Percentiles rank a stretch among this genome's conserved stretches.
phyloP scores from a whole-genome alignment of 2,797 vertebrate species.

The Cryptoblepharus egeriae region DNA sequence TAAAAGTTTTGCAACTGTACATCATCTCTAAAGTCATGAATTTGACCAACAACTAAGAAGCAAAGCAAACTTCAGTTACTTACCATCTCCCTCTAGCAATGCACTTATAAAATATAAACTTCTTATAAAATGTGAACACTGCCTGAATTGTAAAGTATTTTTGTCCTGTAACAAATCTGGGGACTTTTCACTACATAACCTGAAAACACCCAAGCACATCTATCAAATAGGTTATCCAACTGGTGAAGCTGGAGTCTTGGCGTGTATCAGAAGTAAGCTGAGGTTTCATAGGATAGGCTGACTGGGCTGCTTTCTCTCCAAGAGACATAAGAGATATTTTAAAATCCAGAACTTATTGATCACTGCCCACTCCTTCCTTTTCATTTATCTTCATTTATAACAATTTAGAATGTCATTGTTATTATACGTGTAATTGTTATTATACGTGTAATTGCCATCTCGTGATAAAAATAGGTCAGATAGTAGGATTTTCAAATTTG shows the following conservation, averaged over 20 bases:
- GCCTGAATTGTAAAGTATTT: not conserved
- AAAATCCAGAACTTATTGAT: not conserved
- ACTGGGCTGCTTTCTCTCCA: not conserved
- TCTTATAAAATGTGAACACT: not conserved
- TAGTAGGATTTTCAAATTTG: slow-evolving; percentile 48
- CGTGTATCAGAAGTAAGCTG: slow-evolving; percentile 9
- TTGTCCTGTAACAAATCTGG: not conserved
- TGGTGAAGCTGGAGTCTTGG: not conserved
- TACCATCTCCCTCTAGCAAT: not conserved
- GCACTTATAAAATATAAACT: not conserved
- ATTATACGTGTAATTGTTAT: slow-evolving; percentile 36
- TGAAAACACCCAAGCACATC: fast-evolving
- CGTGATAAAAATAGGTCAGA: slow-evolving; percentile 50
- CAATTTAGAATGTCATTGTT: slow-evolving; percentile 33
- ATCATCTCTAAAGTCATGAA: not conserved
- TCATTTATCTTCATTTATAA: slow-evolving; percentile 53
- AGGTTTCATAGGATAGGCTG: not conserved
- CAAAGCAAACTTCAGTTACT: not conserved
- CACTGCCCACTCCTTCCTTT: slow-evolving; percentile 21
- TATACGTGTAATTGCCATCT: slow-evolving; percentile 37
- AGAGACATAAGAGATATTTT: not conserved
- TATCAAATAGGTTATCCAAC: not conserved
- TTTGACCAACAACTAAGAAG: not conserved
- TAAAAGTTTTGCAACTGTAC: not conserved
- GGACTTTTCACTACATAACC: not conserved